phyloP scores from a whole-genome alignment of 2,888 invertebrate species.

The Protodeltote pygarga region DNA sequence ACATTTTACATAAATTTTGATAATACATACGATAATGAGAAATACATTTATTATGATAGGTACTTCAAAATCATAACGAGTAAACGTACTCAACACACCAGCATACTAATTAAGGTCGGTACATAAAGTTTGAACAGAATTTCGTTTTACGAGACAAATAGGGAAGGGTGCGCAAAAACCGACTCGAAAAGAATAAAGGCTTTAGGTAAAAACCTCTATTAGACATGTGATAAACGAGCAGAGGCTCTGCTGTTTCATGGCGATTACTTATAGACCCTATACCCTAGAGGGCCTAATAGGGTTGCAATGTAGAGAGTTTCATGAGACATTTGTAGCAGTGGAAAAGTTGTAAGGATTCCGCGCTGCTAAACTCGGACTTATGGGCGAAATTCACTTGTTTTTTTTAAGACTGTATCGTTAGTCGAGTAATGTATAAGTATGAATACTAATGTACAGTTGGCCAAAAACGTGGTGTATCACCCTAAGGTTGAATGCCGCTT shows the following conservation, averaged over 20 bases:
- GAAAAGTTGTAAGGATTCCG: too few relatives aligned
- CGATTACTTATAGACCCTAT: slow-evolving; percentile 57
- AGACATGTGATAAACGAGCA: slow-evolving; percentile 67
- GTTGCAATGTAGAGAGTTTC: slow-evolving; percentile 32
- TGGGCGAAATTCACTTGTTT: too few relatives aligned
- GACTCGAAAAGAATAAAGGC: slow-evolving; percentile 63
- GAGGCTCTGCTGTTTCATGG: slow-evolving; percentile 59
- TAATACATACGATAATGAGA: too few relatives aligned
- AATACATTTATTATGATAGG: too few relatives aligned
- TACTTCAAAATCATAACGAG: background rate
- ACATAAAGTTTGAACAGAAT: slow-evolving; percentile 33
- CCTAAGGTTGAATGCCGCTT: too few relatives aligned
- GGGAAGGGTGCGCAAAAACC: slow-evolving; percentile 54
- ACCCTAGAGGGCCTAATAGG: slow-evolving; percentile 47
- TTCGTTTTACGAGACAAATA: slow-evolving; percentile 53
- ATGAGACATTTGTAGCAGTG: too few relatives aligned
- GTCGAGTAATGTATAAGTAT: too few relatives aligned
- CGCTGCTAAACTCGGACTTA: too few relatives aligned
- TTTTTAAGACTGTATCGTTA: too few relatives aligned
- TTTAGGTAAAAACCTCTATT: slow-evolving; percentile 71
- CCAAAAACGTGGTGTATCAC: too few relatives aligned
- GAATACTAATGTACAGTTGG: too few relatives aligned
- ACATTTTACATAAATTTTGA: too few relatives aligned
- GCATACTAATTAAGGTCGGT: slow-evolving; percentile 54
- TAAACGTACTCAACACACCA: slow-evolving; percentile 24